These are phyloP conservation scores for Tamandua tetradactyla DNA, from an alignment of 2,797 vertebrate genomes.

Conservation along the genomic window DNA sequence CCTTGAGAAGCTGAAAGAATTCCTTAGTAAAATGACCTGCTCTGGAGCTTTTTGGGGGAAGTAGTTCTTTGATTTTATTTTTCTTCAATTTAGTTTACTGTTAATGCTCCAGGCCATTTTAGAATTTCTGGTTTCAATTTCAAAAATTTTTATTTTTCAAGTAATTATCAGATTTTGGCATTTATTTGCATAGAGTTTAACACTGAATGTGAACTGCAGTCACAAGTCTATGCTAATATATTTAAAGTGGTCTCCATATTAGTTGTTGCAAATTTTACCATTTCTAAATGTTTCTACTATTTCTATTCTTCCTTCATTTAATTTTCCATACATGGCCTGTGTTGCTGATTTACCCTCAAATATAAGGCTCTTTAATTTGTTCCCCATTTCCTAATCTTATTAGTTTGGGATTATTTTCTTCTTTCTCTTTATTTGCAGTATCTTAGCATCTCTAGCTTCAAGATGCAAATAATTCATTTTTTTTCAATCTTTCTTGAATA, in stretches of 20 bases:
- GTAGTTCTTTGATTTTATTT: neutral
- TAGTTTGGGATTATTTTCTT: neutral
- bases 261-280: neutral
- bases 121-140: conserved; percentile 18
- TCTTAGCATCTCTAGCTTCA: neutral
- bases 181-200: neutral
- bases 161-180: conserved; percentile 9
- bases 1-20: neutral
- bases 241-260: neutral
- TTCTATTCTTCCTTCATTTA: conserved; percentile 32
- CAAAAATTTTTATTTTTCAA: conserved; percentile 15
- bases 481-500: neutral
- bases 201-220: neutral
- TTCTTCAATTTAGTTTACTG: conserved; percentile 6
- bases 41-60: neutral
- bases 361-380: neutral
- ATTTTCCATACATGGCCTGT: neutral
- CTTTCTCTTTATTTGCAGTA: neutral
- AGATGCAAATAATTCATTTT: neutral
- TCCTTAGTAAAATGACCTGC: neutral
- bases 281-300: neutral
- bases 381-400: neutral
- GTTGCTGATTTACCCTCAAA: conserved; percentile 9
- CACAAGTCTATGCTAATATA: neutral
- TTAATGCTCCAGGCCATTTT: neutral